Percentiles rank a stretch among this genome's conserved stretches.
Evolutionary conservation across 2,888 invertebrate species (phyloP).

Genomic region (Drosophila macrothrix): DNA sequence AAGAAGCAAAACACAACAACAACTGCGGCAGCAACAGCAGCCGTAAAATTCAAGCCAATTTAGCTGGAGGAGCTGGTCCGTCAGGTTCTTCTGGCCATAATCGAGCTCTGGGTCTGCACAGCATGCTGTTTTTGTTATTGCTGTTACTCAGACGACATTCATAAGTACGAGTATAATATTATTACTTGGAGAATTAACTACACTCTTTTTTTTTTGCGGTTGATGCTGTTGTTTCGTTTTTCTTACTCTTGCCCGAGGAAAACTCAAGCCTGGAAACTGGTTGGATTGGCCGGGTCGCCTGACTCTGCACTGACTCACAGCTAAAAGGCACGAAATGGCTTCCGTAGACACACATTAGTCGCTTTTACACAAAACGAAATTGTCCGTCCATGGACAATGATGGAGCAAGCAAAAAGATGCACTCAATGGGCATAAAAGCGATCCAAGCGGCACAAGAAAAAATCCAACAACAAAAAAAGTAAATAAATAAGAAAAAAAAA

Average conservation of each 20-base stretch:
- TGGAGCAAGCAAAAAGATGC: conserved; percentile 59
- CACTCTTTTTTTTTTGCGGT: conserved; percentile 45
- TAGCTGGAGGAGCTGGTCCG: conserved; percentile 69
- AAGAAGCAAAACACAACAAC: conserved; percentile 7
- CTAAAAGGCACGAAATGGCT: conserved; percentile 79
- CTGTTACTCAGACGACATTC: conserved; percentile 72
- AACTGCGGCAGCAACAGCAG: conserved; percentile 51
- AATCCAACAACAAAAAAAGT: conserved; percentile 29
- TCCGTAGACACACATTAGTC: conserved; percentile 82
- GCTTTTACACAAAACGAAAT: conserved; percentile 77
- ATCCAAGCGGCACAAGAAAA: conserved; percentile 63
- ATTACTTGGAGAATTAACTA: conserved; percentile 82
- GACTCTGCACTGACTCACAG: conserved; percentile 54
- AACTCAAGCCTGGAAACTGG: conserved; percentile 64
- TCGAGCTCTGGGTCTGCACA: conserved; percentile 51
- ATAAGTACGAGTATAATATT: conserved; percentile 81
- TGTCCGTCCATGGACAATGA: conserved; percentile 48
- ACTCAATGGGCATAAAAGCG: conserved; percentile 79
- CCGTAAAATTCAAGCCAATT: conserved; percentile 79
- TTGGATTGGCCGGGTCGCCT: conserved; percentile 38
- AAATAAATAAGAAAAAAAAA: conserved; percentile 34
- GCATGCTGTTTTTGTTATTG: conserved; percentile 53
- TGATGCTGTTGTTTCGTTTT: conserved; percentile 19
- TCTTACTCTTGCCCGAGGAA: conserved; percentile 29
- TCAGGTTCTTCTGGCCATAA: conserved; percentile 68